Evolutionary conservation across 23 tunicate genomes (phyloP).

Genomic region (Trididemnum nubilum): DNA sequence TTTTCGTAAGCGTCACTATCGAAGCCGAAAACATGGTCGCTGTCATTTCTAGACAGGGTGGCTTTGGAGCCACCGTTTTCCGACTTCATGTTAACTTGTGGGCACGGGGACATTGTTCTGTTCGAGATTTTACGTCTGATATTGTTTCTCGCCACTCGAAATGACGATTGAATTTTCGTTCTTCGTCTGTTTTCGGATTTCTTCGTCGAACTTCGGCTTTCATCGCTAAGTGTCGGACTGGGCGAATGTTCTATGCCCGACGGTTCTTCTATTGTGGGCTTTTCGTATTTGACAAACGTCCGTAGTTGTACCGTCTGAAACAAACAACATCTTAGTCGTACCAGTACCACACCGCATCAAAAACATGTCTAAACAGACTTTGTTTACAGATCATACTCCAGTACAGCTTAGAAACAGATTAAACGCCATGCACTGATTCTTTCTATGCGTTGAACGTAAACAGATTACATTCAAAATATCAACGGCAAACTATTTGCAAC

Average conservation of each 20-base stretch:
- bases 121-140: neutral
- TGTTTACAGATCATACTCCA: too few species aligned
- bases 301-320: slow-evolving; percentile 11
- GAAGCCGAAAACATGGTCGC: neutral
- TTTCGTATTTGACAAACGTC: neutral
- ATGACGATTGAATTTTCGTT: neutral
- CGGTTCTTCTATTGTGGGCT: neutral
- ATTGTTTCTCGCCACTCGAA: neutral
- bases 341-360: too few species aligned
- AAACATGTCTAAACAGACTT: too few species aligned
- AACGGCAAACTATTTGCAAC: too few species aligned
- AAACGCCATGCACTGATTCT: too few species aligned
- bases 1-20: neutral
- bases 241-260: neutral
- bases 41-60: neutral
- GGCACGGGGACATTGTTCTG: neutral
- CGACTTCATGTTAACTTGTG: neutral
- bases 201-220: neutral
- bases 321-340: too few species aligned
- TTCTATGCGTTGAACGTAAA: too few species aligned
- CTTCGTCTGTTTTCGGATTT: neutral
- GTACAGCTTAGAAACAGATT: too few species aligned
- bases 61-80: neutral
- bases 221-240: neutral
- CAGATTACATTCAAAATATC: too few species aligned